A percentile compares a stretch with the other conserved stretches of the same genome.
phyloP scores from a whole-genome alignment of 2,888 invertebrate genomes.

The Ditula angustiorana region DNA sequence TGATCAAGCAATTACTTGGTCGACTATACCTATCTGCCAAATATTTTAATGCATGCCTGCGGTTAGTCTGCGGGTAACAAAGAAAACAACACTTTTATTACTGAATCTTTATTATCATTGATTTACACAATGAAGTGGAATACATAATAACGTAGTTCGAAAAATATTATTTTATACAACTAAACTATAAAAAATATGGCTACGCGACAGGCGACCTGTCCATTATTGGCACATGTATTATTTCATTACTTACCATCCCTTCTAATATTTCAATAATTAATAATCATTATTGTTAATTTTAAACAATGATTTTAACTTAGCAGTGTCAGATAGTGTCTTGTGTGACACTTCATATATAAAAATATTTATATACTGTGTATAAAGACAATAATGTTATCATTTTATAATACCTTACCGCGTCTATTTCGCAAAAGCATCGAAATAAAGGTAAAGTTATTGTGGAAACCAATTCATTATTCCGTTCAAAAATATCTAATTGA shows the following conservation, averaged over 20 bases:
- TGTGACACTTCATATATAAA: constrained; percentile 79
- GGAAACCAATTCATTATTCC: constrained; percentile 47
- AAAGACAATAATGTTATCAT: constrained; percentile 59
- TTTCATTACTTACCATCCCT: constrained; percentile 55
- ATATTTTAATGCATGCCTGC: too few species aligned
- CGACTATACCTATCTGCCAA: too few species aligned
- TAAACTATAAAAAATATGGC: constrained; percentile 79
- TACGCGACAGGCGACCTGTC: constrained; percentile 68
- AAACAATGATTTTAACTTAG: constrained; percentile 41
- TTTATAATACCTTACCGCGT: constrained; percentile 59
- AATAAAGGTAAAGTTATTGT: constrained; percentile 69
- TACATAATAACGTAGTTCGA: constrained; percentile 75
- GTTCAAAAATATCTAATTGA: constrained; percentile 47
- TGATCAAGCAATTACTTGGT: too few species aligned
- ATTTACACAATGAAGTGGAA: constrained; percentile 72
- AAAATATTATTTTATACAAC: constrained; percentile 73
- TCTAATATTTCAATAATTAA: constrained; percentile 39
- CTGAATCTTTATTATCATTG: constrained; percentile 80
- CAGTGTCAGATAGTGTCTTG: constrained; percentile 62
- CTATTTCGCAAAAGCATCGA: constrained; percentile 73
- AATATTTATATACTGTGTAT: constrained; percentile 77
- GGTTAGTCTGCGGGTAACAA: neutral
- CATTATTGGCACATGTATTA: constrained; percentile 81
- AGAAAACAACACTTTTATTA: constrained; percentile 59
- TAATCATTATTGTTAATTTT: constrained; percentile 31